phyloP scores from a whole-genome alignment of 2,888 invertebrate genomes.

The Trissolcus brochymenae region DNA sequence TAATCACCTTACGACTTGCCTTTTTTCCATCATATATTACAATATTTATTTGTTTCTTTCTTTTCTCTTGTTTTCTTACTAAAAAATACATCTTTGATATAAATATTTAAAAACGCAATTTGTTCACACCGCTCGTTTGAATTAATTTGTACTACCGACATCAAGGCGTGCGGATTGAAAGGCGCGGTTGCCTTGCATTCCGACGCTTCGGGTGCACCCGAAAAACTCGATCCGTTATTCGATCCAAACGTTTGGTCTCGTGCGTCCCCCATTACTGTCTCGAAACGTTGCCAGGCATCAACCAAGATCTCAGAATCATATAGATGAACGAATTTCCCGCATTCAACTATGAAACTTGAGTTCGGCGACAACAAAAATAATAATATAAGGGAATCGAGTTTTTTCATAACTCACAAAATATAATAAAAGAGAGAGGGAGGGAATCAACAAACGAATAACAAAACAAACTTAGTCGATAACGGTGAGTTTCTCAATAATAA shows the following conservation, averaged over 20 bases:
- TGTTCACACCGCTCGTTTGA: conserved; percentile 30
- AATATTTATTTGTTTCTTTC: not conserved
- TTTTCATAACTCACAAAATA: too few relatives aligned
- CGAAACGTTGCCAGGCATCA: conserved; percentile 32
- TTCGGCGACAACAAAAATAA: too few relatives aligned
- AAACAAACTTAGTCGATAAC: conserved; percentile 1
- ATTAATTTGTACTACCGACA: conserved; percentile 26
- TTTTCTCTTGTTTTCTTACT: not conserved
- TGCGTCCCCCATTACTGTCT: conserved; percentile 27
- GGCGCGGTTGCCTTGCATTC: too few relatives aligned
- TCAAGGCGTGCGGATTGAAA: not conserved
- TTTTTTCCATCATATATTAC: not conserved
- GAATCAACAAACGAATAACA: not conserved
- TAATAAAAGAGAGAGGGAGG: not conserved
- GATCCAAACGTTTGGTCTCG: conserved; percentile 14
- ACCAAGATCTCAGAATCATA: conserved; percentile 40
- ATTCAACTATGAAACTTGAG: too few relatives aligned
- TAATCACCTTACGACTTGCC: conserved; percentile 4
- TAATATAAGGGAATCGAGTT: too few relatives aligned
- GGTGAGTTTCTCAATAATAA: not conserved
- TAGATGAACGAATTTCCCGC: conserved; percentile 36
- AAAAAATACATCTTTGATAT: conserved; percentile 12
- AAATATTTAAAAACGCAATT: conserved; percentile 14
- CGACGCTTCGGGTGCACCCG: conserved; percentile 1
- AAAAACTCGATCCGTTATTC: conserved; percentile 8